Conservation (phyloP, 1,140 invertebrate species). For the Gonatopus flavifemur region DNA sequence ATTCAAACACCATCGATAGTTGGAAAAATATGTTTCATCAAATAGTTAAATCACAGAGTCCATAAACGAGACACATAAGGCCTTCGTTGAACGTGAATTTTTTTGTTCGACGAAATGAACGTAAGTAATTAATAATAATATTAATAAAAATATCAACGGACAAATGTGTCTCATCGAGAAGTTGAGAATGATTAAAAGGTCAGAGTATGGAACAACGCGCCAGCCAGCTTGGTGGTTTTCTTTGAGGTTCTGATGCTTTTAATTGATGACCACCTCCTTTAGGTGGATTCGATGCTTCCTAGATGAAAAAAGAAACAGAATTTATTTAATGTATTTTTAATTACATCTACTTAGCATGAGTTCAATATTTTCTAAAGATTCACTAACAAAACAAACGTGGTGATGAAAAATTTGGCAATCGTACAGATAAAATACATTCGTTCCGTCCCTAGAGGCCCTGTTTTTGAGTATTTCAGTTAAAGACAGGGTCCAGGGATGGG, state of each 20-base stretch:
- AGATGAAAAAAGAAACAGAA: constrained; percentile 32
- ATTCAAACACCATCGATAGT: constrained; percentile 43
- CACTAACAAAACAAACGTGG: too few species aligned
- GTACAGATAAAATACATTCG: too few species aligned
- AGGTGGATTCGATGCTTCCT: constrained; percentile 81
- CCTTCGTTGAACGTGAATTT: constrained; percentile 43
- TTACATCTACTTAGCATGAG: too few species aligned
- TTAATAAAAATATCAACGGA: too few species aligned
- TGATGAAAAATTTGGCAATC: too few species aligned
- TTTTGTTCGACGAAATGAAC: constrained; percentile 48
- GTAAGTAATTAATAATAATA: constrained; percentile 43
- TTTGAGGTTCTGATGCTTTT: constrained; percentile 69
- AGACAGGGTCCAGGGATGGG: too few species aligned
- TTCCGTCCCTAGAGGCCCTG: too few species aligned
- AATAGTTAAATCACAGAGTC: constrained; percentile 47
- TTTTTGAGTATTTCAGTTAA: too few species aligned
- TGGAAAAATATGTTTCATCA: constrained; percentile 36
- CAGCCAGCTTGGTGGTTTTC: constrained; percentile 74
- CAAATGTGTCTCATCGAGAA: constrained; percentile 41
- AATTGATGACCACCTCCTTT: constrained; percentile 72
- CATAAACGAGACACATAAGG: constrained; percentile 16
- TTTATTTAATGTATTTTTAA: too few species aligned
- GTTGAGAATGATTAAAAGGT: constrained; percentile 56
- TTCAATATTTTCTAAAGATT: too few species aligned
- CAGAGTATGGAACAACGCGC: constrained; percentile 75